Conservation (phyloP, 2,888 invertebrate species). For the Arrhopalites spinosus region DNA sequence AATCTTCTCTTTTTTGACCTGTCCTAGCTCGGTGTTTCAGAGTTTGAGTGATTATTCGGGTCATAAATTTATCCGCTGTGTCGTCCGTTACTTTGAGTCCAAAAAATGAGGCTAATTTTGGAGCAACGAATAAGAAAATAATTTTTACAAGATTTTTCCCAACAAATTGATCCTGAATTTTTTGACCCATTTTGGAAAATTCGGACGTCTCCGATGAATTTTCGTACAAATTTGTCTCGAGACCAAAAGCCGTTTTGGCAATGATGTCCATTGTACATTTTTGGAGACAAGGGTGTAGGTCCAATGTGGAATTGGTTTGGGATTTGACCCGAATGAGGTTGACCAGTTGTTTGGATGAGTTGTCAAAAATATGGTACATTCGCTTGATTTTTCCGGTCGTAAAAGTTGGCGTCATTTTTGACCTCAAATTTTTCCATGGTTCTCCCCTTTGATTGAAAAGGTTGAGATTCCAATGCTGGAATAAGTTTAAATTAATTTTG, state of each 20-base stretch:
- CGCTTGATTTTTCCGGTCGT: conserved; percentile 16
- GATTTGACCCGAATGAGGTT: not conserved
- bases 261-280: no score
- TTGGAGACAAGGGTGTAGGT: not conserved
- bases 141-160: not conserved
- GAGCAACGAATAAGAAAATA: not conserved
- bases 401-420: conserved; percentile 23
- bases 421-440: conserved; percentile 17
- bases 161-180: not conserved
- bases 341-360: not conserved
- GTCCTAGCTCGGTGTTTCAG: conserved; percentile 1
- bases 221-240: conserved; percentile 19
- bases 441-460: no score
- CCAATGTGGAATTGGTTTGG: no score
- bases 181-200: no score
- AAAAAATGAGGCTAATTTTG: not conserved
- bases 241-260: no score
- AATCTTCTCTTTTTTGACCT: conserved; percentile 25
- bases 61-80: conserved; percentile 16
- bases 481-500: conserved; percentile 1
- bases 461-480: not conserved
- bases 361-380: conserved; percentile 19
- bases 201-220: no score
- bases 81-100: not conserved
- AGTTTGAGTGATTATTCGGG: conserved; percentile 10